These are phyloP conservation scores for Rhopilema esculentum DNA, from an alignment of 30 jellyfish, hydroid and myxozoan genomes.

Conservation along the genomic window DNA sequence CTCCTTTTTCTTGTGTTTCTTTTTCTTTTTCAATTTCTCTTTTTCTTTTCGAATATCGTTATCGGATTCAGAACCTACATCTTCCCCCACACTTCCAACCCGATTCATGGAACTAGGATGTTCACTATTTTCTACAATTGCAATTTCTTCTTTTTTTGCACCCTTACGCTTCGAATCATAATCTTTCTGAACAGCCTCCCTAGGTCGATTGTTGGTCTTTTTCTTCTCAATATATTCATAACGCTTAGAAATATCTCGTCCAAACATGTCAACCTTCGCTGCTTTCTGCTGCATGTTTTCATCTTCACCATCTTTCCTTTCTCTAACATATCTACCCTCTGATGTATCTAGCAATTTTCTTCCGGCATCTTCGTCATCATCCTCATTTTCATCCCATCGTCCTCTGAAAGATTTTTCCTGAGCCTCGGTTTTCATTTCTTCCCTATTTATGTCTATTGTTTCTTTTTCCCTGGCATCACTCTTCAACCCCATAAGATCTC, in stretches of 20 bases:
- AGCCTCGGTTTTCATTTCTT: background rate
- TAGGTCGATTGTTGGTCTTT: background rate
- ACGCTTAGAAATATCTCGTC: conserved; percentile 68
- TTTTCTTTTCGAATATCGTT: background rate
- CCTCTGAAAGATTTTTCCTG: conserved; percentile 14
- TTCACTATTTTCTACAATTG: background rate
- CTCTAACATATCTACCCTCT: background rate
- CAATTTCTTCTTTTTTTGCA: background rate
- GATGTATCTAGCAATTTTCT: background rate
- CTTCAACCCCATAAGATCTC: background rate
- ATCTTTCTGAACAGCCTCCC: background rate
- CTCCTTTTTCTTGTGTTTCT: conserved; percentile 23
- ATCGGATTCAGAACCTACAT: background rate
- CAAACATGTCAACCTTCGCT: conserved; percentile 32
- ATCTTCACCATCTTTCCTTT: background rate
- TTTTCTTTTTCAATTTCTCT: conserved; percentile 15
- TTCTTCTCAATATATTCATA: conserved; percentile 2
- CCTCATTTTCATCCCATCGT: conserved; percentile 25
- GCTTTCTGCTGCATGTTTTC: background rate
- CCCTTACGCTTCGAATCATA: background rate
- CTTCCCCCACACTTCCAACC: conserved; percentile 9
- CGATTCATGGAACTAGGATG: background rate
- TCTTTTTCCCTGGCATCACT: background rate
- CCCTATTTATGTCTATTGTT: background rate
- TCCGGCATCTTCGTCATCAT: conserved; percentile 3